Conservation (phyloP, 2,888 invertebrate species). For the Zele albiditarsus region DNA sequence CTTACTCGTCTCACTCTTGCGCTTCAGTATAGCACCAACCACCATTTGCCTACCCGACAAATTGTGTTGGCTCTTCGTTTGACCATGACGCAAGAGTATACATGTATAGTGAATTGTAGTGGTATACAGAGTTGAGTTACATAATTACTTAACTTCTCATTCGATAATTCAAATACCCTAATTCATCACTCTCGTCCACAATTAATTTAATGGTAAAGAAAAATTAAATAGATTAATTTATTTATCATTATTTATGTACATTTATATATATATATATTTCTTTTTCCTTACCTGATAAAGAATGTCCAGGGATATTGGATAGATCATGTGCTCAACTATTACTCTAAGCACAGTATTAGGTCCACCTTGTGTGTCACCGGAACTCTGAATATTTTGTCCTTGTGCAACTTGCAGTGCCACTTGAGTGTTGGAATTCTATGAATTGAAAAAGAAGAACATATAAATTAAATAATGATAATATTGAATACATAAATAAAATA, state of each 20-base stretch:
- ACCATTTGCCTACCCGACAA: constrained; percentile 44
- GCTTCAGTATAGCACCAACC: constrained; percentile 42
- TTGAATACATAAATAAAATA: constrained; percentile 12
- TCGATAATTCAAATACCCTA: constrained; percentile 1
- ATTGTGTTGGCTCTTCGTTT: constrained; percentile 48
- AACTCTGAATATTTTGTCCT: constrained; percentile 74
- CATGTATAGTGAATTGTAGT: background rate
- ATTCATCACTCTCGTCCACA: constrained; percentile 15
- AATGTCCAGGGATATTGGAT: constrained; percentile 98
- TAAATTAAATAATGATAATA: background rate
- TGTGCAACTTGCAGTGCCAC: constrained; percentile 90
- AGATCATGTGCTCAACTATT: constrained; percentile 98
- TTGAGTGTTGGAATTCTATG: constrained; percentile 80
- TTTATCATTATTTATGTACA: background rate
- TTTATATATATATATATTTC: too few relatives aligned
- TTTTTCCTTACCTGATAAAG: constrained; percentile 82
- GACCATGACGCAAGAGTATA: constrained; percentile 40
- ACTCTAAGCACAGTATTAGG: constrained; percentile 97
- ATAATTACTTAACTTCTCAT: constrained; percentile 15
- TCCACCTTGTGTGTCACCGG: constrained; percentile 84
- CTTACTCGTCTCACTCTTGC: constrained; percentile 40
- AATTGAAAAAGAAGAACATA: constrained; percentile 31
- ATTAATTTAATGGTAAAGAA: background rate
- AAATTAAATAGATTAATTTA: background rate
- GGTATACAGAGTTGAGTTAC: background rate